Base-by-base conservation (phyloP, 2,797 vertebrate species). In the Labeo calbasu region DNA sequence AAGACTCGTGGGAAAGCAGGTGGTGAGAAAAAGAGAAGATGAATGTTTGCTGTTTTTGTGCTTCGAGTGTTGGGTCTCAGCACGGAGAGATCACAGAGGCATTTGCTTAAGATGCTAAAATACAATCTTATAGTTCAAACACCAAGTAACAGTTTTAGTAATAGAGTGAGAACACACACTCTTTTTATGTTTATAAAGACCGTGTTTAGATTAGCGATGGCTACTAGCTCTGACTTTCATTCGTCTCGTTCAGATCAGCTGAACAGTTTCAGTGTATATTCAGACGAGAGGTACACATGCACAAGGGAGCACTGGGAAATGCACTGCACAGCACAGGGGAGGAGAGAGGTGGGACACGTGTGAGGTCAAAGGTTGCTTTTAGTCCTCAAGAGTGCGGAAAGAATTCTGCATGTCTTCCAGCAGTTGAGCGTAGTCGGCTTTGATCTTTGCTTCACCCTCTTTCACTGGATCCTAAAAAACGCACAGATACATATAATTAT, bases 361-460 rank as follows among this genome's bases (percentile, higher is more conserved):
- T 57, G 70, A 79, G 23, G 78, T 76, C 55, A 71, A 32, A 51
- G 55, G 65, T 83, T 72, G 86, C 14, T 69, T 12, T 91, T 85
- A 95, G 87, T 95, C 94, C 86, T 99, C 98, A 86, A 99, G 94
- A 85, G 96, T 96, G 87, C 97, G 95, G 95, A 99, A 99, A 61
- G 95, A 93, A 66, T 97, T 99, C 94, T 99, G 98, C 97, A 99
- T 99, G 87, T 99, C 98, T 92, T 99, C 98, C 91, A 96, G 93
- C 81, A 99, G 96, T 89, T 98, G 97, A 83, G 95, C 92, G 12
- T 94, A 98, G 75, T 99, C 98, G 0, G 94, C 96, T 91, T 98
- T 98, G 88, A 99, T 98, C 92, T 99, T 99, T 76, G 93, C 92
- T 90, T 99, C 98, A 0, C 98, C 98, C 0, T 99, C 98, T 91